These are phyloP conservation scores for Octopus sinensis DNA, from an alignment of 1,140 invertebrate genomes.

Conservation along the genomic window DNA sequence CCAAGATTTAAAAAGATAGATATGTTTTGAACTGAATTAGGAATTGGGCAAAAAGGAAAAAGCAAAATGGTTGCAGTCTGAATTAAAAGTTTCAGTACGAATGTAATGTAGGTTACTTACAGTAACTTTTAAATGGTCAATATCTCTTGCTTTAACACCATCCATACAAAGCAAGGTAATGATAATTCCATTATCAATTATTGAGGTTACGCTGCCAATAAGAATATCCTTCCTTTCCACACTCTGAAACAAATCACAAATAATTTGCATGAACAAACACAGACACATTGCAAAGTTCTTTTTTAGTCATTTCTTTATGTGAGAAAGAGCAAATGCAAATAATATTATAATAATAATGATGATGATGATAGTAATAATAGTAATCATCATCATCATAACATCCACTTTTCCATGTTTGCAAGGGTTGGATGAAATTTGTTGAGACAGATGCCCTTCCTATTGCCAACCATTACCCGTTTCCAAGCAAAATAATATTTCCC, in stretches of 20 bases:
- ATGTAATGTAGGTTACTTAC: slow-evolving; percentile 53
- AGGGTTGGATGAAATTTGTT: too few species aligned
- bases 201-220: slow-evolving; percentile 73
- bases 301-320: too few species aligned
- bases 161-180: slow-evolving; percentile 80
- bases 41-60: too few species aligned
- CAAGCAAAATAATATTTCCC: too few species aligned
- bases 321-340: not conserved
- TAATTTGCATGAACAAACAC: not conserved
- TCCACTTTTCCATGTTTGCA: too few species aligned
- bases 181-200: slow-evolving; percentile 72
- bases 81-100: too few species aligned
- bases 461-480: too few species aligned
- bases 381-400: not conserved
- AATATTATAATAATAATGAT: not conserved
- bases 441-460: too few species aligned
- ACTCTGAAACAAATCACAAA: slow-evolving; percentile 63
- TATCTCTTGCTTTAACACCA: slow-evolving; percentile 72
- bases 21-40: too few species aligned
- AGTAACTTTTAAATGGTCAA: slow-evolving; percentile 80
- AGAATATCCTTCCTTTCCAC: slow-evolving; percentile 80
- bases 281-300: too few species aligned
- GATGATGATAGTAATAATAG: not conserved
- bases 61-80: too few species aligned
- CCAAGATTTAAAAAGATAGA: too few species aligned